Conservation (phyloP, 2,113 vertebrate species). For the Saimiri boliviensis region DNA sequence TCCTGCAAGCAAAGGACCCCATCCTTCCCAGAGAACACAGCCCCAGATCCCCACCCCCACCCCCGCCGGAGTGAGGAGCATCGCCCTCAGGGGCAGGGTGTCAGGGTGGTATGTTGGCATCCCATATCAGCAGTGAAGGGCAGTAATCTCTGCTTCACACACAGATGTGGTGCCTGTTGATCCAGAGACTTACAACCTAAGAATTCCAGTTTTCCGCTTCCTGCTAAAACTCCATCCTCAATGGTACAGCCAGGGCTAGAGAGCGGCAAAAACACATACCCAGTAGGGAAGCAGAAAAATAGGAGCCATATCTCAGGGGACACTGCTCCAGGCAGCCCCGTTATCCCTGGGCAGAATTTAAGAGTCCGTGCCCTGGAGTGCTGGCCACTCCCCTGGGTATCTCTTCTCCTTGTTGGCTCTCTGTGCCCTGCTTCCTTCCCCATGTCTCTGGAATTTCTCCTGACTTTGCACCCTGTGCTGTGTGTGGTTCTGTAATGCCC, state of each 20-base stretch:
- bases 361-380: not conserved
- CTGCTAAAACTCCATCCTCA: not conserved
- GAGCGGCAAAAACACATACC: too few relatives aligned
- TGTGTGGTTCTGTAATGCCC: not conserved
- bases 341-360: not conserved
- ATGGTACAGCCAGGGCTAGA: not conserved
- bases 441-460: not conserved
- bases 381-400: not conserved
- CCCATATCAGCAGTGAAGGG: not conserved
- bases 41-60: not conserved
- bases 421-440: not conserved
- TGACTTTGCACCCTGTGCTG: not conserved
- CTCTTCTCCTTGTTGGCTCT: fast-evolving
- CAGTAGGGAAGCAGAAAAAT: not conserved
- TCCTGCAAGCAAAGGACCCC: not conserved
- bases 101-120: not conserved
- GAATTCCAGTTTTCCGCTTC: not conserved
- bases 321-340: not conserved
- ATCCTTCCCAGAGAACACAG: not conserved
- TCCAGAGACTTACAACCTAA: not conserved
- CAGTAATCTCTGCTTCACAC: not conserved
- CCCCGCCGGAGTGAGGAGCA: too few relatives aligned
- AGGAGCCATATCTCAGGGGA: not conserved
- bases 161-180: not conserved
- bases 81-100: fast-evolving